Percentiles rank a stretch among this genome's conserved stretches.
These are phyloP conservation scores for Bombus superbus DNA, from an alignment of 1,140 invertebrate genomes.

Conservation along the genomic window DNA sequence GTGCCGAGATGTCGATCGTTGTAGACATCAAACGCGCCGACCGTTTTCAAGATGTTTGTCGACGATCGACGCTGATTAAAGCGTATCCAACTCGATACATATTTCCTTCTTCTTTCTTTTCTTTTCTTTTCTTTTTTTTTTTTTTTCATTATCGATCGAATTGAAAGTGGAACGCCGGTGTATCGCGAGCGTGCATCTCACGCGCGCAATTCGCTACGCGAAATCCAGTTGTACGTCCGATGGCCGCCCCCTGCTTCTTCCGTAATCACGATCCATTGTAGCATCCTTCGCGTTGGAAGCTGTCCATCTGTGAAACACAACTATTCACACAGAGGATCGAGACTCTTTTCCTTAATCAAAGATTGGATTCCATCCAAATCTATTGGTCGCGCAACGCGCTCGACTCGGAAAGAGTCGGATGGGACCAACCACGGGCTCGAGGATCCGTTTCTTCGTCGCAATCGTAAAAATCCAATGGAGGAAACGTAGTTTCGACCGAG, in stretches of 20 bases:
- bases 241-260: not conserved
- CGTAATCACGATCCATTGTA: conserved; percentile 44
- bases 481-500: not conserved
- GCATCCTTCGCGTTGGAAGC: conserved; percentile 22
- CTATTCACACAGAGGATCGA: conserved; percentile 19
- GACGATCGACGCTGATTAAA: not conserved
- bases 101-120: not conserved
- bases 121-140: not conserved
- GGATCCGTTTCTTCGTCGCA: not conserved
- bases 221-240: not conserved
- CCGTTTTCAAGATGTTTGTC: conserved; percentile 13
- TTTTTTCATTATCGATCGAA: not conserved
- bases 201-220: not conserved
- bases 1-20: not conserved
- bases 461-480: not conserved
- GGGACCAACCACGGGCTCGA: conserved; percentile 9
- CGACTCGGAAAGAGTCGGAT: not conserved
- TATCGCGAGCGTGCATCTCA: not conserved
- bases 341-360: conserved; percentile 30
- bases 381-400: conserved; percentile 29
- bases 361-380: conserved; percentile 42
- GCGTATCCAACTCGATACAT: not conserved
- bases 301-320: conserved; percentile 27
- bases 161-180: not conserved
- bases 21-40: not conserved